Percentiles rank a stretch among this genome's conserved stretches.
Conservation (phyloP, 2,888 invertebrate species). For the Drosophila engyochracea region DNA sequence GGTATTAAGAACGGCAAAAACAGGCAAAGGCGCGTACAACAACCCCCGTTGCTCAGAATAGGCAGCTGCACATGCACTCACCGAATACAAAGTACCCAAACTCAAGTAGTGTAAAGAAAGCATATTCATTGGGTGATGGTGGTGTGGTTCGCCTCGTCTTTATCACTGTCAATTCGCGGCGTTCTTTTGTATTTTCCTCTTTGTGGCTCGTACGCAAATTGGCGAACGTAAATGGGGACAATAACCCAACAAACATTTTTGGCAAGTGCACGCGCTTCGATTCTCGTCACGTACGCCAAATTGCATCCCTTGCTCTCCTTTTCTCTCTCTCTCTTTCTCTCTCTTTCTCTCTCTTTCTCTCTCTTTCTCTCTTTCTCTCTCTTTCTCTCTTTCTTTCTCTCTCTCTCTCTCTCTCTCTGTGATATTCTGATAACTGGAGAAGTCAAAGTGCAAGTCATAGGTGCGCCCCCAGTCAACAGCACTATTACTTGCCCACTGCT, state of each 20-base stretch:
- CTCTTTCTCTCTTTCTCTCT: conserved; percentile 1
- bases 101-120: conserved; percentile 44
- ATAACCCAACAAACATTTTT: conserved; percentile 72
- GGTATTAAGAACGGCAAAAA: conserved; percentile 54
- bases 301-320: conserved; percentile 35
- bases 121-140: conserved; percentile 56
- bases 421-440: conserved; percentile 32
- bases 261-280: conserved; percentile 38
- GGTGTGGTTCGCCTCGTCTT: conserved; percentile 29
- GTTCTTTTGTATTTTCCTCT: conserved; percentile 56
- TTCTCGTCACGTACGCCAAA: conserved; percentile 67
- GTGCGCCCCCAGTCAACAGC: conserved; percentile 40
- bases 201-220: conserved; percentile 68
- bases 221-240: conserved; percentile 68
- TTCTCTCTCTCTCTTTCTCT: not conserved
- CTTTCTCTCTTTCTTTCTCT: not conserved
- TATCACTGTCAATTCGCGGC: conserved; percentile 33
- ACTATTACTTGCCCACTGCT: conserved; percentile 23
- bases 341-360: not conserved
- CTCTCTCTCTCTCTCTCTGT: not conserved
- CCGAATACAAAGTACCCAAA: conserved; percentile 12
- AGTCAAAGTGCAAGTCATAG: conserved; percentile 63
- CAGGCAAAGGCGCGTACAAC: conserved; percentile 40
- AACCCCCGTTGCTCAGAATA: conserved; percentile 17
- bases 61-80: conserved; percentile 46